Percentiles rank a stretch among this genome's conserved stretches.
Evolutionary conservation across 1,140 invertebrate species (phyloP).

Genomic region (Papilio polytes): DNA sequence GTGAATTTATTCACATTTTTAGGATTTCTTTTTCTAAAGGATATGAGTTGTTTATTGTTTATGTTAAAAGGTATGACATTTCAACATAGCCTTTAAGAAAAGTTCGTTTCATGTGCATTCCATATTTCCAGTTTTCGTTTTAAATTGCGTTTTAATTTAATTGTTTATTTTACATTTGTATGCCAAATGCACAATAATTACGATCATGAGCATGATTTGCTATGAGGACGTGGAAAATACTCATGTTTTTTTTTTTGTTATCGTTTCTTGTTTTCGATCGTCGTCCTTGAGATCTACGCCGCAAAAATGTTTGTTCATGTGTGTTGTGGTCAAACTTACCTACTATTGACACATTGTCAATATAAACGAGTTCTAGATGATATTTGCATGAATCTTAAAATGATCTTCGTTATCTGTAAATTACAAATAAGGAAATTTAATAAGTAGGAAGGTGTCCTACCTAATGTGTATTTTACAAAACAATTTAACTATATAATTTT

Average conservation of each 20-base stretch:
- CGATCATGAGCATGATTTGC: not conserved
- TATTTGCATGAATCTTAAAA: conserved; percentile 3
- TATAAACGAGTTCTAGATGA: not conserved
- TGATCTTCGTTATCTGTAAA: too few species aligned
- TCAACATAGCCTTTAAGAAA: not conserved
- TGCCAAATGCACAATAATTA: not conserved
- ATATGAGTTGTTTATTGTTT: not conserved
- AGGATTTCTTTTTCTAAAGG: too few species aligned
- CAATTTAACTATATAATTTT: too few species aligned
- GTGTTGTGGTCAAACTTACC: not conserved
- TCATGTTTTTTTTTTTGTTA: not conserved
- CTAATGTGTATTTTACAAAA: too few species aligned
- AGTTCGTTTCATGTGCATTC: not conserved
- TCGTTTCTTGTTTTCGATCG: not conserved
- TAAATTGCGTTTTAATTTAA: conserved; percentile 2
- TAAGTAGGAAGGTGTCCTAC: too few species aligned
- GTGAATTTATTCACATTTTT: too few species aligned
- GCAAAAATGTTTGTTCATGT: not conserved
- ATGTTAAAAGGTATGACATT: not conserved
- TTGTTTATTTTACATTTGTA: not conserved
- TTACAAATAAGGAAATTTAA: too few species aligned
- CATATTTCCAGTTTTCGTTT: not conserved
- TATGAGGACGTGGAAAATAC: not conserved
- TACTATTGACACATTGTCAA: not conserved
- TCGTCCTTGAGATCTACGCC: not conserved